Base-by-base conservation (phyloP, 2,888 invertebrate genomes). In the Conistra vaccinii region DNA sequence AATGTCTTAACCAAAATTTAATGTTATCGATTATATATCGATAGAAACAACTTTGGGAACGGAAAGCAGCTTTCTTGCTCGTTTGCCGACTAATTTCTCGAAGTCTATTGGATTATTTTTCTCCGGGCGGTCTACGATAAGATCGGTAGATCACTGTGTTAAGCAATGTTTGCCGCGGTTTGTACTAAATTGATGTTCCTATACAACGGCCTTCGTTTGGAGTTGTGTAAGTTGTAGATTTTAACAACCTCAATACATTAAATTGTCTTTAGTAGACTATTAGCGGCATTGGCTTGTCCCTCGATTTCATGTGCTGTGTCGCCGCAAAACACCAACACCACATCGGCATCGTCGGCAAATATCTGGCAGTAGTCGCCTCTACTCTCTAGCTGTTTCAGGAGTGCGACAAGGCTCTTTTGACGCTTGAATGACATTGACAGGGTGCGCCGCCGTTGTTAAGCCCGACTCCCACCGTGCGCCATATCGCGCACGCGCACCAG, bases 1-100 rank as follows among this genome's bases (percentile, higher is more conserved):
- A 88, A 89, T 82, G 90, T 86, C 90, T 89, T 84, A 80, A 88
- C 87, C 88, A 84, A 85, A 85, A 82, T 89, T 86, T 86, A 87
- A 86, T 86, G 85, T 71, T 80, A 74, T 76, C 78, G 78, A 76
- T 84, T 76, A n/a, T n/a, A n/a, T n/a, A 81, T 78, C 78, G 80
- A 80, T 80, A 75, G 65, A 63, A 73, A 73, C 32, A 62, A 53
- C 73, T 87, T 80, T 48, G 55, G 48, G 57, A 77, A 71, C 51
- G 58, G n/a, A 51, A 76, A 78, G 12, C 71, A 48, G 70, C 73
- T 77, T 75, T 87, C 71, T 35, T 55, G 35, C 69, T 78, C 57
- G 76, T 82, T 79, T 83, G 73, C 67, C 23, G 63, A 73, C 75
- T 73, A 83, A 85, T 85, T 78, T 85, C 86, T 79, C 76, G 57